Evolutionary conservation across 2,888 invertebrate species (phyloP).

Genomic region (Clusia tigrina): DNA sequence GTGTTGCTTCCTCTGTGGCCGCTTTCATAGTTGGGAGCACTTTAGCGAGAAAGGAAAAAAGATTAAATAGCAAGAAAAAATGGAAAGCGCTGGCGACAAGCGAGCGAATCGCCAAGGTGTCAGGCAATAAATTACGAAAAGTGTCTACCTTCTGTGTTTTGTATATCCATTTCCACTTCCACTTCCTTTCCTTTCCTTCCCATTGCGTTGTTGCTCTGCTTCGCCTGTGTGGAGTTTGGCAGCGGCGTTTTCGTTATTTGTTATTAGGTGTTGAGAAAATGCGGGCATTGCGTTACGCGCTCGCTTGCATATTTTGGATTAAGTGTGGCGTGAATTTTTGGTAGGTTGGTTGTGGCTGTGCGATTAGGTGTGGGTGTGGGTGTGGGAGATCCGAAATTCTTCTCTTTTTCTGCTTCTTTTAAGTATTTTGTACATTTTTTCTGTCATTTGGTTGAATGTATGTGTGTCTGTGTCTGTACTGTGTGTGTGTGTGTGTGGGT

Average conservation of each 20-base stretch:
- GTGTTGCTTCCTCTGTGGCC: background rate
- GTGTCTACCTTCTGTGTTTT: conserved; percentile 60
- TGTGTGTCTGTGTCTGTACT: conserved; percentile 8
- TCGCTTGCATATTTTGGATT: conserved; percentile 24
- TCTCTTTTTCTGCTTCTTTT: conserved; percentile 12
- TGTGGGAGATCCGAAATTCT: background rate
- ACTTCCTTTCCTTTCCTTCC: conserved; percentile 9
- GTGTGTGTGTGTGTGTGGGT: too few relatives aligned
- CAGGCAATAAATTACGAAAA: conserved; percentile 58
- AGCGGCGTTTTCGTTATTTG: conserved; percentile 2
- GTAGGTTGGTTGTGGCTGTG: conserved; percentile 10
- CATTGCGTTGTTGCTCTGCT: background rate
- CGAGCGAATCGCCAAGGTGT: conserved; percentile 52
- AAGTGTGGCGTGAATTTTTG: conserved; percentile 32
- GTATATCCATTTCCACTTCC: conserved; percentile 41
- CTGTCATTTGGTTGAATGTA: background rate
- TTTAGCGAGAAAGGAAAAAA: conserved; percentile 12
- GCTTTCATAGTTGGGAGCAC: background rate
- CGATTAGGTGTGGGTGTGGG: background rate
- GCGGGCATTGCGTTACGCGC: conserved; percentile 27
- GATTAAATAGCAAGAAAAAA: background rate
- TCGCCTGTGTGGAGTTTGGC: background rate
- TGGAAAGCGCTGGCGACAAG: conserved; percentile 26
- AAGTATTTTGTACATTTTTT: conserved; percentile 3
- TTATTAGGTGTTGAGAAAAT: conserved; percentile 20